These are phyloP conservation scores for Oplegnathus fasciatus DNA, from an alignment of 2,113 vertebrate genomes.

Conservation along the genomic window DNA sequence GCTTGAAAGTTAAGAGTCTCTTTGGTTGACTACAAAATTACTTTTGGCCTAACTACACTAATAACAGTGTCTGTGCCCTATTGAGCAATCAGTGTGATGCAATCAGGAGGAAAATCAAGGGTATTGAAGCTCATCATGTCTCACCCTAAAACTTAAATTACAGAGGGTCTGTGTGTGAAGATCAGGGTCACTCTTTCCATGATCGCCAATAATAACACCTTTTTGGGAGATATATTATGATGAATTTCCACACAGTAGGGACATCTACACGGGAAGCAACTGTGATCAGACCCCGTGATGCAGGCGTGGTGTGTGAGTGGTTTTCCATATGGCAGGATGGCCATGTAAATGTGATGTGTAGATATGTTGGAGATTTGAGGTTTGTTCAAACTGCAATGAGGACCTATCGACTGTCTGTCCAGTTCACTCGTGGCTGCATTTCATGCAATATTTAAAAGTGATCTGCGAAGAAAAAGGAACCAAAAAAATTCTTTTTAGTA, in stretches of 20 bases:
- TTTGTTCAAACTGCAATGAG: not conserved
- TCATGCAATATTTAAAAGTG: not conserved
- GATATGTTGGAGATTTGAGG: not conserved
- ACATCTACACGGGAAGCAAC: not conserved
- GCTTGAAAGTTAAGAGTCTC: conserved; percentile 11
- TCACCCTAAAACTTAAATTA: conserved; percentile 39
- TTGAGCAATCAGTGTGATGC: conserved; percentile 57
- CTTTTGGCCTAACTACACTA: conserved; percentile 23
- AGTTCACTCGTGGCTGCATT: not conserved
- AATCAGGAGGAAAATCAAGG: conserved; percentile 61
- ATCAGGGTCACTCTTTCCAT: conserved; percentile 13
- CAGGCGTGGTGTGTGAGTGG: not conserved
- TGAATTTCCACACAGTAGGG: not conserved
- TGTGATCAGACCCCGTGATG: not conserved
- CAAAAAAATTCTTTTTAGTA: not conserved
- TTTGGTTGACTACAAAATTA: conserved; percentile 29
- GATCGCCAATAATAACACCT: conserved; percentile 5
- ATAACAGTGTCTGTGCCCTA: conserved; percentile 24
- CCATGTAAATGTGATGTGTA: not conserved
- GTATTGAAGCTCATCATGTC: conserved; percentile 23
- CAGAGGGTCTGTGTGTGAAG: conserved; percentile 9
- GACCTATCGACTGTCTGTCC: not conserved
- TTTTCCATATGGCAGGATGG: not conserved
- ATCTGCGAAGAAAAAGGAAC: too few species aligned
- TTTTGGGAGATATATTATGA: not conserved